phyloP scores from a whole-genome alignment of 2,888 invertebrate genomes.

The Caenorhabditis japonica region DNA sequence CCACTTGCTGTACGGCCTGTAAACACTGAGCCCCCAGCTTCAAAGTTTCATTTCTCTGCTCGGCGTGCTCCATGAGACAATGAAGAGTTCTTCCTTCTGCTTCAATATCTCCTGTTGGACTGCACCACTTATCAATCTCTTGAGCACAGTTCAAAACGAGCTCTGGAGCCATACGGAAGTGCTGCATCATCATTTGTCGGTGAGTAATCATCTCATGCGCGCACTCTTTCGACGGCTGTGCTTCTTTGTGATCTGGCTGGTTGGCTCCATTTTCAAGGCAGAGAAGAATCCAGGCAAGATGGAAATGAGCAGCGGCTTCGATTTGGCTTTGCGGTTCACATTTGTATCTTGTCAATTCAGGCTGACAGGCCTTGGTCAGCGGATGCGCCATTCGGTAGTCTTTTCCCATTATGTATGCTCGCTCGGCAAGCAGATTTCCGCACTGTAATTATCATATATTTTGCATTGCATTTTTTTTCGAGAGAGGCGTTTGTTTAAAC shows the following conservation, averaged over 20 bases:
- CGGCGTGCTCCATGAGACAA: conserved; percentile 85
- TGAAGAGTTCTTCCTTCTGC: conserved; percentile 91
- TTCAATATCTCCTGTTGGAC: conserved; percentile 77
- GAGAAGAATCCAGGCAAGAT: conserved; percentile 83
- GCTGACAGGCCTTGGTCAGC: conserved; percentile 81
- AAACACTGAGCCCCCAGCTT: conserved; percentile 68
- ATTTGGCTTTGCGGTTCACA: conserved; percentile 83
- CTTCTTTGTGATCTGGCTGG: conserved; percentile 48
- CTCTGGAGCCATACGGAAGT: conserved; percentile 93
- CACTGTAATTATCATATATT: conserved; percentile 81
- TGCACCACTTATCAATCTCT: conserved; percentile 81
- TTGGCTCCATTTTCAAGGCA: conserved; percentile 85
- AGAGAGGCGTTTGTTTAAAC: background rate
- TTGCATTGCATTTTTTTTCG: too few relatives aligned
- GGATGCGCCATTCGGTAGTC: conserved; percentile 92
- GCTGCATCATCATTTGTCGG: conserved; percentile 88
- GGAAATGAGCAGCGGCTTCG: conserved; percentile 78
- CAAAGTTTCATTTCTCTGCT: conserved; percentile 67
- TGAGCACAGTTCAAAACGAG: conserved; percentile 87
- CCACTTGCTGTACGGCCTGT: conserved; percentile 60
- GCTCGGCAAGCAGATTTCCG: conserved; percentile 86
- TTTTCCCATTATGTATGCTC: conserved; percentile 89
- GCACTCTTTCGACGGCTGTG: conserved; percentile 83
- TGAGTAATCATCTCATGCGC: conserved; percentile 91
- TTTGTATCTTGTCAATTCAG: conserved; percentile 80